phyloP scores from a whole-genome alignment of 2,888 invertebrate species.

The Lasioglossum figueresi region DNA sequence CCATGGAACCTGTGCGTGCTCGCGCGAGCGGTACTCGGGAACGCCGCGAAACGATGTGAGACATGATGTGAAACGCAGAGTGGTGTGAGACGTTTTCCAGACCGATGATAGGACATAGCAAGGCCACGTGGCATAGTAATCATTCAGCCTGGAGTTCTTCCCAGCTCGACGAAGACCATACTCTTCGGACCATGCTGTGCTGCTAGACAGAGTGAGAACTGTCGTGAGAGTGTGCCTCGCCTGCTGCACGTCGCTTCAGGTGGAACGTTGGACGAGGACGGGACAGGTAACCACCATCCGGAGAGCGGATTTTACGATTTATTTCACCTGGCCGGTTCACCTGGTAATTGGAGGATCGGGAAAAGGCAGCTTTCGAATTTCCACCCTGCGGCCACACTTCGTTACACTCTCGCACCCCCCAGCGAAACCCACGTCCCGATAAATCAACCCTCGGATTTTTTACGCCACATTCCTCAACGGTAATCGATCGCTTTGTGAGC shows the following conservation, averaged over 20 bases:
- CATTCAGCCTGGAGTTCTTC: constrained; percentile 14
- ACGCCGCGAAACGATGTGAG: constrained; percentile 30
- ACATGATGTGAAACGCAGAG: constrained; percentile 32
- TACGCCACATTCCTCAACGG: background rate
- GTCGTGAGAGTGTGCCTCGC: background rate
- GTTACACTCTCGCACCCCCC: background rate
- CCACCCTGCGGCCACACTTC: background rate
- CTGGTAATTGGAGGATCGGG: background rate
- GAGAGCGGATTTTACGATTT: background rate
- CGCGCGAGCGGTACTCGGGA: constrained; percentile 35
- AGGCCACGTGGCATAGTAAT: constrained; percentile 56
- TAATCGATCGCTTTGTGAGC: background rate
- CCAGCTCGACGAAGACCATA: background rate
- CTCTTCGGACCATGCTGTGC: constrained; percentile 23
- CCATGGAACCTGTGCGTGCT: constrained; percentile 53
- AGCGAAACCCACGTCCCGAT: background rate
- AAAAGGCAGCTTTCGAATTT: background rate
- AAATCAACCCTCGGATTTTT: background rate
- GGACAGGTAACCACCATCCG: constrained; percentile 14
- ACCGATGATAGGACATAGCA: constrained; percentile 53
- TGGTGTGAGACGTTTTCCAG: constrained; percentile 11
- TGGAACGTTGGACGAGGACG: background rate
- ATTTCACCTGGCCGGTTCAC: background rate
- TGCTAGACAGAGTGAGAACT: background rate
- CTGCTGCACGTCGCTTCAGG: background rate